Evolutionary conservation across 2,888 invertebrate genomes (phyloP), one percentile per base, ranked within the genome.

Genomic region (Polyommatus icarus): DNA sequence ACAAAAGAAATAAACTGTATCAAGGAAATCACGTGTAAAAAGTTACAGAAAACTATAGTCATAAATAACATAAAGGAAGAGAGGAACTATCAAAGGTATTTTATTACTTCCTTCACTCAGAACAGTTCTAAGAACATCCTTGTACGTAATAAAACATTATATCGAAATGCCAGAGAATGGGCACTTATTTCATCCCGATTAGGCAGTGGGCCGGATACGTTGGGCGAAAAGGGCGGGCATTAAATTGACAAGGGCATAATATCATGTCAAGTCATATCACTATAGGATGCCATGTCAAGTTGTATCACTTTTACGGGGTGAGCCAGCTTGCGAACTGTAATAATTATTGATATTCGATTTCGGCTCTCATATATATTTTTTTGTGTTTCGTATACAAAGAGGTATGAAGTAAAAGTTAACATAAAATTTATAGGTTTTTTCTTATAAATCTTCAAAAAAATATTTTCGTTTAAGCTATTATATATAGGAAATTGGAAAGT

Each of bases 21-120:
- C 59, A 7, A 59, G 10, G 10, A 59, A 20, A 59, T 59, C 15
- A 40, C 10, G 46, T 46, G 12, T 46, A 46, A 46, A 59, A 54
- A 15, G 50, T 59, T n/a, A 10, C 15, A 76, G 18, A 78, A 50
- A 50, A 50, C 15, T 59, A 15, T 18, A 20, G n/a, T 59, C 36
- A 32, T 57, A 36, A 36, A 29, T 76, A 73, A 78, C 29, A 67
- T 50, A 46, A 24, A 57, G 67, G 67, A 67, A 67, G 12, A 15
- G 15, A 29, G 32, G 29, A 67, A 67, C 29, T 18, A 67, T 67
- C 6, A 61, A 29, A 67, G 29, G 12, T 29, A 29, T 67, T 32
- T 67, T 20, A 67, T 67, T 32, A 67, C 67, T 32, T 67, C 67
- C 29, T 61, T 10, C 2, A 59, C 24, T 61, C 10, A 61, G 0